Conservation (phyloP, 2,113 vertebrate genomes). For the Syngnathus typhle region DNA sequence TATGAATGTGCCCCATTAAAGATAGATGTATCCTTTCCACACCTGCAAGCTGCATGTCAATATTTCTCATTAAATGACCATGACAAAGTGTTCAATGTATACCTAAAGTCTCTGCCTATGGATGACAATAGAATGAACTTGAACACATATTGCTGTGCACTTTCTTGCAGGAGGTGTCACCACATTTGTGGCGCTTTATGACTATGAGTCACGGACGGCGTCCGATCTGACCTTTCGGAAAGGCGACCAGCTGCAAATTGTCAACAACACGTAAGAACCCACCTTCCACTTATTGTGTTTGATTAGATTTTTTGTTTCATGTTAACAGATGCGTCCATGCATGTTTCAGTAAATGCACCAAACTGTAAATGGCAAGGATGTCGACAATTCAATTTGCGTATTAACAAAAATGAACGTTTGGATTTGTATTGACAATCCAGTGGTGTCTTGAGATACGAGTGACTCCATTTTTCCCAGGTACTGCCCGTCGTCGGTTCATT, state of each 20-base stretch:
- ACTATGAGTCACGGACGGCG: slow-evolving; percentile 91
- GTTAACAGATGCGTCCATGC: slow-evolving; percentile 25
- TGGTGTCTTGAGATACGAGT: not conserved
- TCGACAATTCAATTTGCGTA: not conserved
- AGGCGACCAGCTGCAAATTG: slow-evolving; percentile 89
- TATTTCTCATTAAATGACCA: slow-evolving; percentile 32
- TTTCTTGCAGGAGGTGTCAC: slow-evolving; percentile 85
- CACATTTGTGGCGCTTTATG: slow-evolving; percentile 94
- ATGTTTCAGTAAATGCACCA: slow-evolving; percentile 21
- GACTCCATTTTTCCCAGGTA: too few species aligned
- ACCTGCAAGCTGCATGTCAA: slow-evolving; percentile 17
- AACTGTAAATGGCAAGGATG: not conserved
- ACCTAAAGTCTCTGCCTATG: slow-evolving; percentile 2
- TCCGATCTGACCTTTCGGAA: slow-evolving; percentile 95
- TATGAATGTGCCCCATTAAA: too few species aligned
- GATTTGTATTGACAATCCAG: not conserved
- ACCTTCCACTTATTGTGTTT: slow-evolving; percentile 2
- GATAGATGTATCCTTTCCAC: slow-evolving; percentile 34
- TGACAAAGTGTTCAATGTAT: slow-evolving; percentile 15
- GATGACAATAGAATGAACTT: slow-evolving; percentile 14
- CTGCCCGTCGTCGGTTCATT: too few species aligned
- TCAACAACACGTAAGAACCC: slow-evolving; percentile 96
- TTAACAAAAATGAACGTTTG: not conserved
- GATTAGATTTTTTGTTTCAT: not conserved
- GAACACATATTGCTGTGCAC: slow-evolving; percentile 15